Evolutionary conservation across 2,888 invertebrate genomes (phyloP).

Genomic region (Pandemis heparana): DNA sequence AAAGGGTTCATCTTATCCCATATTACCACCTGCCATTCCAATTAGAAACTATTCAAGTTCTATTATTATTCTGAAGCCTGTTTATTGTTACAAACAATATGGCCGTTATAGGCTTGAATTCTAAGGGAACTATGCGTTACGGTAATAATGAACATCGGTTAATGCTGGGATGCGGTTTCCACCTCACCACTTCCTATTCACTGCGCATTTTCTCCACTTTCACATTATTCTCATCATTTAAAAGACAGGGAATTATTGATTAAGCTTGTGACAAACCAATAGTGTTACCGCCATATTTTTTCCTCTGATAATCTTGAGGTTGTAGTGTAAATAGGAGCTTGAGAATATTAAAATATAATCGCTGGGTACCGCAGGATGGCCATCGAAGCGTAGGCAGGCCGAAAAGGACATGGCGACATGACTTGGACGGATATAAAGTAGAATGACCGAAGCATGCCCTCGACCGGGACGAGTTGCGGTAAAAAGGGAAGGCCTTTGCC

Average conservation of each 20-base stretch:
- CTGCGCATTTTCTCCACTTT: slow-evolving; percentile 31
- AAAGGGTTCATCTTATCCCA: background rate
- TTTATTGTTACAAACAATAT: background rate
- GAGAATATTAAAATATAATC: too few species aligned
- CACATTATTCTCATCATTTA: slow-evolving; percentile 12
- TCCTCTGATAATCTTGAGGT: background rate
- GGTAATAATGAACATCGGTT: slow-evolving; percentile 37
- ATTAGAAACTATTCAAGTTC: background rate
- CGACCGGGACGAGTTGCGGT: too few species aligned
- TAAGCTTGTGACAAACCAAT: background rate
- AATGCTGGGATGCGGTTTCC: slow-evolving; percentile 39
- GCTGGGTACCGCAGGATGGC: too few species aligned
- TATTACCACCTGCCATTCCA: background rate
- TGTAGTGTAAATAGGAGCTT: too few species aligned
- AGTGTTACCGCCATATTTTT: too few species aligned
- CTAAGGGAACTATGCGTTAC: slow-evolving; percentile 26
- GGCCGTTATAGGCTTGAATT: slow-evolving; percentile 12
- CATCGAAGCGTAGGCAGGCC: too few species aligned
- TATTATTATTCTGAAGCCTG: background rate
- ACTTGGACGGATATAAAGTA: too few species aligned
- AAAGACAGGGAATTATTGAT: slow-evolving; percentile 3
- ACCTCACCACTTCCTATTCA: slow-evolving; percentile 24
- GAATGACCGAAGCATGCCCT: too few species aligned
- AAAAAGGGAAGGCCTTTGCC: too few species aligned
- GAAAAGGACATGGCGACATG: too few species aligned